Evolutionary conservation across 2,797 vertebrate genomes (phyloP), one percentile per base, ranked within the genome.

Genomic region (Halcyon badia): DNA sequence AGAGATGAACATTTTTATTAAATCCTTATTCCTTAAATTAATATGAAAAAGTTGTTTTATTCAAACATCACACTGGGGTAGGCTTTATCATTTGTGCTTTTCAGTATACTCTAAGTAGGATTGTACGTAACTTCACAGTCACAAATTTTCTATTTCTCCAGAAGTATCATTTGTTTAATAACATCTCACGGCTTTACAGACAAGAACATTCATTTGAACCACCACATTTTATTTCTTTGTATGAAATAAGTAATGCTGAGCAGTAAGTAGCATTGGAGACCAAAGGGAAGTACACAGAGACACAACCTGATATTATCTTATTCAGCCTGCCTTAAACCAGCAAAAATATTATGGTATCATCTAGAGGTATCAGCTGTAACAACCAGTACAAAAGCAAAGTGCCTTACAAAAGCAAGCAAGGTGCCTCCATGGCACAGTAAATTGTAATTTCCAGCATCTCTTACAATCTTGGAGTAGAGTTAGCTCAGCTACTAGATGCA

Each of bases 151-250:
- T 54, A 14, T 69, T 84, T 70, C 31, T 73, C 56, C 49, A 82
- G 44, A 85, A 81, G 79, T 54, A 69, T 54, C 33, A 77, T 89
- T 87, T 85, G 58, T 85, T 96, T 86, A 91, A 71, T 35, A 62
- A 87, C 57, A 5, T 73, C 71, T 92, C 70, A 91, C 17, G 21
- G 70, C 70, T 94, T 87, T 89, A 49, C 61, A 62, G 70, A 83
- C 68, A 46, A 60, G 86, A 95, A 92, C 58, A 44, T 90, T 96
- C 79, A 93, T 95, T 66, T 81, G 65, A 97, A 96, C 66, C n/a
- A 91, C 68, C 88, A 21, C 49, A 58, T 76, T 83, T 89, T 87
- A 79, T 71, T 89, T 51, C 51, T 82, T 58, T 51, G 26, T 26
- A 25, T 22, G 26, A 82, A 81, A 10, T 17, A 49, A 80, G 42